phyloP scores from a whole-genome alignment of 2,113 vertebrate species.

The Anoura caudifer region DNA sequence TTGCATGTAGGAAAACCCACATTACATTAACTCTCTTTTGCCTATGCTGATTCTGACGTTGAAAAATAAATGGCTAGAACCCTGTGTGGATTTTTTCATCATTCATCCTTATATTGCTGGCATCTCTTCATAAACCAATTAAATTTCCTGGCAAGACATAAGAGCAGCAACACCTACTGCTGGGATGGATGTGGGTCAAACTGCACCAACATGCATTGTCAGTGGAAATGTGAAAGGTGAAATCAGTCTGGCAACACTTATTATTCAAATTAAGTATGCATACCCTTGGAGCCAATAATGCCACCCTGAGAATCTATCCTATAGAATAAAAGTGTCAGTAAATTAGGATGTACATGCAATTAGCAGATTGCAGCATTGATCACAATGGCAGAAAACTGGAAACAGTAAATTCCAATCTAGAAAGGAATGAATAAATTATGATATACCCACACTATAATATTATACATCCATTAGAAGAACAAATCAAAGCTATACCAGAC shows the following conservation, averaged over 20 bases:
- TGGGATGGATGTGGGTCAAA: background rate
- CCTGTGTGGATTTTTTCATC: background rate
- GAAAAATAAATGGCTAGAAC: conserved; percentile 12
- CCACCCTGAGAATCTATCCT: background rate
- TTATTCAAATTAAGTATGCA: background rate
- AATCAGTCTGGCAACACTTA: background rate
- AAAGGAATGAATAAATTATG: background rate
- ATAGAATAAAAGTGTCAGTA: background rate
- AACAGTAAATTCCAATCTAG: background rate
- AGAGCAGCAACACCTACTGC: background rate
- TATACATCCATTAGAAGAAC: background rate
- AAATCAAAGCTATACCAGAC: background rate
- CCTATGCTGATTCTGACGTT: background rate
- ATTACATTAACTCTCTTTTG: background rate
- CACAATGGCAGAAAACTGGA: background rate
- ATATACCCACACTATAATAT: background rate
- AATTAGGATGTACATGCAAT: background rate
- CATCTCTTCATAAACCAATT: background rate
- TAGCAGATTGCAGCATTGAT: background rate
- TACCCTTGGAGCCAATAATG: background rate
- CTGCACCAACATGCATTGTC: background rate
- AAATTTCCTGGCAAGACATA: background rate
- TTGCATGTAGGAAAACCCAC: background rate
- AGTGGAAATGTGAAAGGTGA: background rate
- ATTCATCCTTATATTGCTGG: background rate